A percentile compares a stretch with the other conserved stretches of the same genome.
Conservation (phyloP, 2,888 invertebrate species). For the Zonitis immaculata region DNA sequence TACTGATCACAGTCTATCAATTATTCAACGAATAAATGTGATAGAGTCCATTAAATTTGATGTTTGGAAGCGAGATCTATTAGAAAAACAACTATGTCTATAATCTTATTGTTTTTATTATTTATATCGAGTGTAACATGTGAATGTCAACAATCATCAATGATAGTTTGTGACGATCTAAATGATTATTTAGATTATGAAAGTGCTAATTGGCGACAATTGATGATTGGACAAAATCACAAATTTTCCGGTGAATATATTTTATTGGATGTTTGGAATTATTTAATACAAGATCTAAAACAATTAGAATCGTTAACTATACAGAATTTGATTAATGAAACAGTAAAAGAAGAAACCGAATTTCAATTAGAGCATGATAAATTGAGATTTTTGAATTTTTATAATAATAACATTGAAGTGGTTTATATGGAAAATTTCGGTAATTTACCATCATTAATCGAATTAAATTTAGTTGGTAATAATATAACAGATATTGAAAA, state of each 20-base stretch:
- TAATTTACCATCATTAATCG: neutral
- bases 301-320: neutral
- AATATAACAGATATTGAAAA: neutral
- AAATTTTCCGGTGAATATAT: neutral
- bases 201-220: neutral
- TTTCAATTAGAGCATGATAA: neutral
- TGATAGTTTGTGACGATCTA: neutral
- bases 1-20: too few relatives aligned
- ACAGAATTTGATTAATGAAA: neutral
- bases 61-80: too few relatives aligned
- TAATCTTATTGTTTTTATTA: neutral
- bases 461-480: neutral
- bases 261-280: neutral
- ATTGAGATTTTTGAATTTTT: neutral
- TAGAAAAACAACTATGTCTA: neutral
- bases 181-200: neutral
- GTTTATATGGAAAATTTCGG: neutral
- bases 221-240: neutral
- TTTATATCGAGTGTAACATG: neutral
- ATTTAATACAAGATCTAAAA: neutral
- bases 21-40: too few relatives aligned
- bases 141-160: neutral
- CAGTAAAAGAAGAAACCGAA: neutral
- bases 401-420: neutral
- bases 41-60: too few relatives aligned